Evolutionary conservation across 2,888 invertebrate genomes (phyloP).

Genomic region (Erebia ligea): DNA sequence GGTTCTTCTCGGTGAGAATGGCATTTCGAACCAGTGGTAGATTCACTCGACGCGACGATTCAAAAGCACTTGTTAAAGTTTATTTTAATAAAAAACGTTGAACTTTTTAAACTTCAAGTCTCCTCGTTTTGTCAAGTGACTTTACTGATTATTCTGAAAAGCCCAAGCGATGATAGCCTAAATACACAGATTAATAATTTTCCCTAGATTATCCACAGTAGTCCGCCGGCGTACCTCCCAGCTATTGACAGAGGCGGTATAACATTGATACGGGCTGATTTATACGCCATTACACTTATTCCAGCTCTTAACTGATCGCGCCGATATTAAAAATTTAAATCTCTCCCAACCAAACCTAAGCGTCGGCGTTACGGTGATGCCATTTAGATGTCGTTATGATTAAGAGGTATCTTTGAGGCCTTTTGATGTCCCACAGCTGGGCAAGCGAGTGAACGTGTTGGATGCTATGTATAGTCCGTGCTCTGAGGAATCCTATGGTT

Average conservation of each 20-base stretch:
- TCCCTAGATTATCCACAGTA: constrained; percentile 49
- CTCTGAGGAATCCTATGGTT: no score
- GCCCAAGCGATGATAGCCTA: not conserved
- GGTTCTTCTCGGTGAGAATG: no score
- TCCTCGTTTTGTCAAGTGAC: no score
- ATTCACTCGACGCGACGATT: no score
- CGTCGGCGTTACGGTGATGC: constrained; percentile 19
- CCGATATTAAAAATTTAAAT: constrained; percentile 68
- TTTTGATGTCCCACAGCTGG: no score
- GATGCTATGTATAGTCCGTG: no score
- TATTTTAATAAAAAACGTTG: no score
- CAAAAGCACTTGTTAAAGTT: no score
- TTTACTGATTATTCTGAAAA: not conserved
- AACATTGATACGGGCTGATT: constrained; percentile 76
- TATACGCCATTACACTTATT: constrained; percentile 76
- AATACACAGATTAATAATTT: not conserved
- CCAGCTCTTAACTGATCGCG: constrained; percentile 68
- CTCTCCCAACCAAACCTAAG: constrained; percentile 48
- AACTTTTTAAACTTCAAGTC: no score
- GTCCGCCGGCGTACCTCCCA: constrained; percentile 55
- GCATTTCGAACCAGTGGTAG: no score
- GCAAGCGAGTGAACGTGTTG: no score
- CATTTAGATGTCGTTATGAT: constrained; percentile 10
- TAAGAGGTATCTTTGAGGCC: not conserved
- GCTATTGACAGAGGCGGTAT: constrained; percentile 76